phyloP scores from a whole-genome alignment of 2,888 invertebrate genomes.

The Lobophora halterata region DNA sequence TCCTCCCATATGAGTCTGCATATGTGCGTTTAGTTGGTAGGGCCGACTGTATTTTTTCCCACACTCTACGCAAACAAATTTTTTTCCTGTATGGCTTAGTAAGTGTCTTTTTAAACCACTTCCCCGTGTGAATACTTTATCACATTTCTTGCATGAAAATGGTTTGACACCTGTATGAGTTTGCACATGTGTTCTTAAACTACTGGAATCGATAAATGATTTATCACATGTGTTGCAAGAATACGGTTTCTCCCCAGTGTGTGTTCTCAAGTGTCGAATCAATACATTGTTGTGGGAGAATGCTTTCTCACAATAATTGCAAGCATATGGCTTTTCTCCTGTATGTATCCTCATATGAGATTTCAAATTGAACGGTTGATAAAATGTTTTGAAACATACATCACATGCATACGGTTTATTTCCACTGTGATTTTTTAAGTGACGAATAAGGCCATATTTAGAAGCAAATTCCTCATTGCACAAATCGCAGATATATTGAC shows the following conservation, averaged over 20 bases:
- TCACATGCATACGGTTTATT: background rate
- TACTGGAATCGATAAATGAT: conserved; percentile 2
- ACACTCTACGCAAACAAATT: background rate
- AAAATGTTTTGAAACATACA: background rate
- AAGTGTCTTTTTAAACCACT: background rate
- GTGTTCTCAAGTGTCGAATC: conserved; percentile 6
- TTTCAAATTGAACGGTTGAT: background rate
- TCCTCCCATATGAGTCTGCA: conserved; percentile 7
- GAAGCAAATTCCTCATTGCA: background rate
- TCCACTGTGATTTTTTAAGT: background rate
- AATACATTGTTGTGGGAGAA: background rate
- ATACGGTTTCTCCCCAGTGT: conserved; percentile 10
- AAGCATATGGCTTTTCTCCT: background rate
- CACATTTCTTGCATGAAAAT: background rate
- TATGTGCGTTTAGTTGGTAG: conserved; percentile 5
- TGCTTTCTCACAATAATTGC: background rate
- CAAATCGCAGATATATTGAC: background rate
- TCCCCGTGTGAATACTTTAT: conserved; percentile 2
- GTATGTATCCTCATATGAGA: background rate
- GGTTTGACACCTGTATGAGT: conserved; percentile 2
- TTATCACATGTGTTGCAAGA: conserved; percentile 5
- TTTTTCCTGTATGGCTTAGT: conserved; percentile 1
- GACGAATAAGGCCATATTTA: background rate
- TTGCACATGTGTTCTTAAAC: conserved; percentile 2
- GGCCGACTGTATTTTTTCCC: conserved; percentile 5